Conservation (phyloP, 2,113 vertebrate genomes). For the Ceyx melanurus region DNA sequence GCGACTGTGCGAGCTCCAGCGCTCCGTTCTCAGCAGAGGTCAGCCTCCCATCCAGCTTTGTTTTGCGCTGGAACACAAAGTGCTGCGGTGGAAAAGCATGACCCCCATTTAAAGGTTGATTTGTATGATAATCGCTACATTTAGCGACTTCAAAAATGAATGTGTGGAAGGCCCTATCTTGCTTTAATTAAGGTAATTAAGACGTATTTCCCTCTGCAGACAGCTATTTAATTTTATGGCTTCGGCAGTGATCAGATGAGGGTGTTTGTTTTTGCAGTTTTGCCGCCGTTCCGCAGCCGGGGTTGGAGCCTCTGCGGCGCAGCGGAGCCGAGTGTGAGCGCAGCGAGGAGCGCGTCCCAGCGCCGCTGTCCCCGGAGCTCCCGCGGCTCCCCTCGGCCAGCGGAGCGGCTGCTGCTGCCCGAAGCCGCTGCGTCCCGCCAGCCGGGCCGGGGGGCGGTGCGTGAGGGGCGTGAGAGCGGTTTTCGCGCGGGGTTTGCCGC, state of each 20-base stretch:
- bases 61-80: slow-evolving; percentile 56
- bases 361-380: background rate
- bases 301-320: background rate
- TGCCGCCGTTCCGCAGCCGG: background rate
- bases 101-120: slow-evolving; percentile 63
- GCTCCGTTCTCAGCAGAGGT: slow-evolving; percentile 35
- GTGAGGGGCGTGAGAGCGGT: background rate
- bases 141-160: slow-evolving; percentile 54
- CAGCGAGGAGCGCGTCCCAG: background rate
- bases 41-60: slow-evolving; percentile 23
- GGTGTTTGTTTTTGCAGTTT: slow-evolving; percentile 62
- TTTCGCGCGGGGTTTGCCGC: background rate
- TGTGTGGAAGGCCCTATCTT: slow-evolving; percentile 33
- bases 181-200: slow-evolving; percentile 73
- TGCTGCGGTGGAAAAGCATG: slow-evolving; percentile 59
- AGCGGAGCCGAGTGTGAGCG: background rate
- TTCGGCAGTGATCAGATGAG: slow-evolving; percentile 55
- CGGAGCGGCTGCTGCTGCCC: background rate
- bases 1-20: background rate
- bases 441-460: accelerated
- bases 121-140: slow-evolving; percentile 60
- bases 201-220: slow-evolving; percentile 64
- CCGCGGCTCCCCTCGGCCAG: background rate
- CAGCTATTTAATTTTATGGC: slow-evolving; percentile 68
- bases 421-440: background rate